Base-by-base conservation (phyloP, 1,140 invertebrate species). In the Ctenoplectra terminalis region DNA sequence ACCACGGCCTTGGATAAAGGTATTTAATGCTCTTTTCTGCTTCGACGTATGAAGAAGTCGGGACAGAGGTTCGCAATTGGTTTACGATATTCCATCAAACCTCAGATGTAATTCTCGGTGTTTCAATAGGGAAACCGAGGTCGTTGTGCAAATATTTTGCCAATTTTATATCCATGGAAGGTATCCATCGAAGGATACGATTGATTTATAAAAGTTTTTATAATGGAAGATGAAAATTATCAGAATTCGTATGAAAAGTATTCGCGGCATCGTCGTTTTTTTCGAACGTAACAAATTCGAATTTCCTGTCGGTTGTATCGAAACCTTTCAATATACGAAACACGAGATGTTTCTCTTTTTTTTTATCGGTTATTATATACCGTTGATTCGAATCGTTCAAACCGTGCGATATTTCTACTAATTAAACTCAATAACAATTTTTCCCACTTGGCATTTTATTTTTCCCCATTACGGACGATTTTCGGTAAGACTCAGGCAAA, bases 381-480 rank as follows among this genome's bases (percentile, higher is more conserved):
- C 52, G 52, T 23, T 54, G 20, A 17, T 6, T 54, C 20, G 3
- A 54, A 54, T 2, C 52, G 43, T 8, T 46, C 31, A 71, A 46
- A 75, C 26, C 37, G 46, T 17, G 66, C 64, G 46, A 77, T 83
- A 58, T 88, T 88, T 67, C 43, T 52, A 66, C 56, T 81, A 61
- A 81, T 87, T 85, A 77, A 64, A 37, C 54, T 69, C 56, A 46
- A 72, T 84, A 77, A 73, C 63, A 50, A 81, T 60, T 37, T 77
- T 52, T 34, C 52, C 54, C 58, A 46, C 29, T 48, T 40, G 29
- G 60, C 46, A 60, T 72, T 76, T 81, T 56, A 74, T 87, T 83
- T n/a, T 84, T 52, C 71, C 50, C 31, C 50, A 70, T 84, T 87
- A 87, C 61, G 31, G 58, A 77, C 82, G 81, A 87, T 87, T 87